phyloP scores from a whole-genome alignment of 2,888 invertebrate species.

The Cylindroiulus punctatus region DNA sequence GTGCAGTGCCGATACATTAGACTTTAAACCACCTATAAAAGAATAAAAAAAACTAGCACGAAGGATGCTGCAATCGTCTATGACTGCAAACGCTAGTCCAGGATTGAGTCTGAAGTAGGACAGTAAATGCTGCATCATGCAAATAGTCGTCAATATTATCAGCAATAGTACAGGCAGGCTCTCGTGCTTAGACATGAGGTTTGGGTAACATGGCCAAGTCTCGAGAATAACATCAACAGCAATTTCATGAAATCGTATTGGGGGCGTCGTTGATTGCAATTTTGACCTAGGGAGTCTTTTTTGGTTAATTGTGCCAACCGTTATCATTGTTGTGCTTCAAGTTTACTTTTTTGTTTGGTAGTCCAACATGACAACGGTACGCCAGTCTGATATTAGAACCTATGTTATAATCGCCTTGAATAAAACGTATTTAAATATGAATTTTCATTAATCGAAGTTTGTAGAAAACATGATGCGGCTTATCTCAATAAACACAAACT shows the following conservation, averaged over 20 bases:
- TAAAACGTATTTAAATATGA: too few species aligned
- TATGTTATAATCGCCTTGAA: too few species aligned
- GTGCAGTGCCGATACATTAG: background rate
- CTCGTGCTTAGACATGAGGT: background rate
- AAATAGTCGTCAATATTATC: constrained; percentile 24
- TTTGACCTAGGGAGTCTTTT: too few species aligned
- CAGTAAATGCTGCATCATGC: background rate
- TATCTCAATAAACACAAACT: too few species aligned
- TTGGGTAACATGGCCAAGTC: background rate
- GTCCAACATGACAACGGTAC: too few species aligned
- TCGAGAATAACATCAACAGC: background rate
- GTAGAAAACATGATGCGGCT: too few species aligned
- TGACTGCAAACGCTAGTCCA: background rate
- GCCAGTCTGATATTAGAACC: too few species aligned
- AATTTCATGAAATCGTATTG: background rate
- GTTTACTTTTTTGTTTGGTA: too few species aligned
- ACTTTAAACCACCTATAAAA: background rate
- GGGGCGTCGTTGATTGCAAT: too few species aligned
- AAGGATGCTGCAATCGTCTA: background rate
- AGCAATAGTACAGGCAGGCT: background rate
- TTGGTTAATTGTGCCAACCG: too few species aligned
- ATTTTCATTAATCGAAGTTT: too few species aligned
- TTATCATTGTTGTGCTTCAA: too few species aligned
- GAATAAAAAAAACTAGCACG: background rate
- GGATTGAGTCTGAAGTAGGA: background rate